Base-by-base conservation (phyloP, 1,140 invertebrate species). In the Zaprionus nigranus region DNA sequence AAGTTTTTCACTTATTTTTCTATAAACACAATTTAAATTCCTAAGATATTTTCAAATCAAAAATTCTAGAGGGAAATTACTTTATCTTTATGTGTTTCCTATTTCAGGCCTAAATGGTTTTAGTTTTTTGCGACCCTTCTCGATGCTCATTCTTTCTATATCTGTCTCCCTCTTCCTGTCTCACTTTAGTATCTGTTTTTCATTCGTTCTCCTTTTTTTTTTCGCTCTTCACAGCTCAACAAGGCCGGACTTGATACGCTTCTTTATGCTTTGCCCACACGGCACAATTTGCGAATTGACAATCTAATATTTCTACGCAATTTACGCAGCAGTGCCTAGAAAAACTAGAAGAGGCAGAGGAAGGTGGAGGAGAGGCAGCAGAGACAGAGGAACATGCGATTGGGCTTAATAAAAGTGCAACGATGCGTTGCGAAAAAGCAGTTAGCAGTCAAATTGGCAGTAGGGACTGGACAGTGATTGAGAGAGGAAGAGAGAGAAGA, bases 381-480 rank as follows among this genome's bases (percentile, higher is more conserved):
- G 13, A 15, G 36, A 15, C 12, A 5, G 36, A 17, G n/a, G n/a
- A 68, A 43, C 75, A 43, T 64, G 64, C 83, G 74, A 64, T 74
- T 79, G 69, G 71, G 63, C 63, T 85, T 90, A 90, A 90, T 90
- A 90, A 82, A 90, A 78, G 67, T 26, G 43, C 86, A 90, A 36
- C 79, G 67, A 71, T 77, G 86, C 85, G 82, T 90, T 82, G 64
- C 90, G 85, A 70, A 90, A 88, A 90, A 82, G 86, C 79, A 90
- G 76, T 90, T 90, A 83, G 76, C 58, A 81, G 76, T 70, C 66
- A 70, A 73, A 80, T 79, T 77, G 77, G 53, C 69, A 78, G 56
- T 75, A 67, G 69, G 15, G n/a, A 26, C 43, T 57, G 67, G 68
- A 87, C 76, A 77, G 61, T 86, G 85, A 90, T 88, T 73, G 85